These are phyloP conservation scores for Lineus longissimus DNA, from an alignment of 1,140 invertebrate genomes.

Conservation along the genomic window DNA sequence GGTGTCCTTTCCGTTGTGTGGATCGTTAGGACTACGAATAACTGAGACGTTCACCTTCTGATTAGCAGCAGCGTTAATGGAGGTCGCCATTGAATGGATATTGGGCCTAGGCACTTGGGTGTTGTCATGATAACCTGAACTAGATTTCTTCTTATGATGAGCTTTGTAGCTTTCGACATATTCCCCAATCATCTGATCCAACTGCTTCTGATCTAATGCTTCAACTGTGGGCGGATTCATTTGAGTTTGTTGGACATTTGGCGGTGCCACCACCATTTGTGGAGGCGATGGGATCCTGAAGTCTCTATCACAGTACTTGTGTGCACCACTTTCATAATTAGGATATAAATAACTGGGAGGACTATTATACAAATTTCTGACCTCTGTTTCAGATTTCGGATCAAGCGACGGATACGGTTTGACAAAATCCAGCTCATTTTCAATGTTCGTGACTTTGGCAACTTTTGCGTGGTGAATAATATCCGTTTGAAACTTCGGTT, in stretches of 20 bases:
- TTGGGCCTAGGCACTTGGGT: no score
- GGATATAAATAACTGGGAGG: slow-evolving; percentile 56
- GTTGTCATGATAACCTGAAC: no score
- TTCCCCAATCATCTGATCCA: no score
- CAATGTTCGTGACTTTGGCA: slow-evolving; percentile 9
- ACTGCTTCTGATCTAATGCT: no score
- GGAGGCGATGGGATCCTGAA: slow-evolving; percentile 73
- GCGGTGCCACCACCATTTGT: slow-evolving; percentile 63
- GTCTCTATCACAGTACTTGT: slow-evolving; percentile 67
- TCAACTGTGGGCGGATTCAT: not conserved
- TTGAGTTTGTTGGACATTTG: slow-evolving; percentile 38
- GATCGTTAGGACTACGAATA: no score
- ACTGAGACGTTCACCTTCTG: no score
- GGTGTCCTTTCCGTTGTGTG: no score
- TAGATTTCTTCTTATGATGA: no score
- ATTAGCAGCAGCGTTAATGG: no score
- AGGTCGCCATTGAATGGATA: no score
- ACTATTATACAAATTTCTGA: slow-evolving; percentile 41
- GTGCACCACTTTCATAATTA: slow-evolving; percentile 56
- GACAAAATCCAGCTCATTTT: slow-evolving; percentile 4
- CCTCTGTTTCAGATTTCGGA: slow-evolving; percentile 14
- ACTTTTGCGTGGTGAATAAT: slow-evolving; percentile 41
- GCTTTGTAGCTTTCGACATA: no score
- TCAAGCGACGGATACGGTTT: no score
- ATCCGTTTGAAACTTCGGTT: slow-evolving; percentile 50